phyloP scores from a whole-genome alignment of 2,797 vertebrate genomes.

The Anniella stebbinsi region DNA sequence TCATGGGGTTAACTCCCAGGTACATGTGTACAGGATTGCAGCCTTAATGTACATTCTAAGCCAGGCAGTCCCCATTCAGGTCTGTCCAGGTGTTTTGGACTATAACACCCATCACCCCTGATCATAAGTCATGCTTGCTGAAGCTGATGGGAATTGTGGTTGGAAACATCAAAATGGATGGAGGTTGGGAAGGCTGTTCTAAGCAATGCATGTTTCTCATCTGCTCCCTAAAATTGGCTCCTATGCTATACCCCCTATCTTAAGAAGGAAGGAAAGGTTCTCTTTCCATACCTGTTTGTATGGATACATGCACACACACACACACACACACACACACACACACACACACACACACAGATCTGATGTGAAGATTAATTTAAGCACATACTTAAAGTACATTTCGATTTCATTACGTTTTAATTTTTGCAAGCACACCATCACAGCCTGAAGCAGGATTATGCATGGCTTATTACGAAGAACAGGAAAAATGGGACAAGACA shows the following conservation, averaged over 20 bases:
- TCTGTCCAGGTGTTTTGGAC: background rate
- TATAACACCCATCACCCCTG: background rate
- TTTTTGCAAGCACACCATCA: background rate
- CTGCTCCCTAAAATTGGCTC: background rate
- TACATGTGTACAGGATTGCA: background rate
- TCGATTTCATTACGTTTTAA: no score
- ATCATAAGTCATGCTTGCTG: background rate
- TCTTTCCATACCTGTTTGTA: background rate
- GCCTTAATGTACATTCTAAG: background rate
- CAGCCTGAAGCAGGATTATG: background rate
- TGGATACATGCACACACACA: background rate
- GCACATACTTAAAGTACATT: background rate
- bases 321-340: background rate
- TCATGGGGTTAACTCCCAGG: no score
- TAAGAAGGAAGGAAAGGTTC: background rate
- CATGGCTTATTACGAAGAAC: background rate
- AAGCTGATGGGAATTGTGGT: background rate
- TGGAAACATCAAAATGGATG: background rate
- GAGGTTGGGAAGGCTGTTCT: background rate
- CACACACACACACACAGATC: background rate
- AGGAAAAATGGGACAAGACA: slow-evolving; percentile 1
- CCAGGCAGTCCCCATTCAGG: background rate
- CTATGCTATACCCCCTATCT: background rate
- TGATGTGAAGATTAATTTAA: background rate
- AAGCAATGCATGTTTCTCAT: background rate